Evolutionary conservation across 2,113 vertebrate genomes (phyloP).

Genomic region (Lutjanus erythropterus): DNA sequence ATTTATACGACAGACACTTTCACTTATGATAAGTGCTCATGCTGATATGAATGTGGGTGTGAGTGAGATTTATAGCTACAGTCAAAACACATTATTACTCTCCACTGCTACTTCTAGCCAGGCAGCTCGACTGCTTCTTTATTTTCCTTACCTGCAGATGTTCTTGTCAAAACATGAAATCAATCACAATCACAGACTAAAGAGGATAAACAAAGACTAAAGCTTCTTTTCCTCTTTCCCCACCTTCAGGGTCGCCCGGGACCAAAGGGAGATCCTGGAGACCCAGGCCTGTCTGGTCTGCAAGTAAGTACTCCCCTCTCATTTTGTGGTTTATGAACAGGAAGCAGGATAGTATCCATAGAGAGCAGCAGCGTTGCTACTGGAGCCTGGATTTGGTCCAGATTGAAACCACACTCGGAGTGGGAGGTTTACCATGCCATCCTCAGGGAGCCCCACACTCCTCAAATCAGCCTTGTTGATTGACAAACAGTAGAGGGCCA

Average conservation of each 20-base stretch:
- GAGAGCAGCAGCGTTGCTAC: constrained; percentile 60
- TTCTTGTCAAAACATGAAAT: constrained; percentile 57
- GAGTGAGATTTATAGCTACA: constrained; percentile 47
- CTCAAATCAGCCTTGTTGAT: constrained; percentile 58
- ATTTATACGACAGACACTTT: neutral
- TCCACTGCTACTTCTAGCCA: constrained; percentile 20
- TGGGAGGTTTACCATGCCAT: constrained; percentile 73
- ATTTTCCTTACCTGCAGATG: constrained; percentile 56
- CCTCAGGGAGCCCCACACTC: constrained; percentile 63
- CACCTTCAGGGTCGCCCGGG: constrained; percentile 91
- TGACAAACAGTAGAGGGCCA: constrained; percentile 71
- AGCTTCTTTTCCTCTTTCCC: constrained; percentile 17
- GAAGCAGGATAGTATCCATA: constrained; percentile 69
- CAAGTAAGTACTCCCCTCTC: constrained; percentile 79
- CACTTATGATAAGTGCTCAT: neutral
- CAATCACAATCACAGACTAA: constrained; percentile 51
- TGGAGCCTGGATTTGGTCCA: constrained; percentile 71
- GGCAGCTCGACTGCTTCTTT: constrained; percentile 19
- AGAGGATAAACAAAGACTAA: constrained; percentile 38
- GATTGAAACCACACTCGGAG: constrained; percentile 74
- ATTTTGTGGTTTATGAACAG: constrained; percentile 76
- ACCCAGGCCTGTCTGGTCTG: constrained; percentile 89
- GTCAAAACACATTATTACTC: constrained; percentile 28
- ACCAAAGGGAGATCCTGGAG: constrained; percentile 95
- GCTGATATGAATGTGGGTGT: constrained; percentile 28